Percentiles rank a stretch among this genome's conserved stretches.
phyloP scores from a whole-genome alignment of 2,888 invertebrate genomes.

The Tenthredo scrophulariae region DNA sequence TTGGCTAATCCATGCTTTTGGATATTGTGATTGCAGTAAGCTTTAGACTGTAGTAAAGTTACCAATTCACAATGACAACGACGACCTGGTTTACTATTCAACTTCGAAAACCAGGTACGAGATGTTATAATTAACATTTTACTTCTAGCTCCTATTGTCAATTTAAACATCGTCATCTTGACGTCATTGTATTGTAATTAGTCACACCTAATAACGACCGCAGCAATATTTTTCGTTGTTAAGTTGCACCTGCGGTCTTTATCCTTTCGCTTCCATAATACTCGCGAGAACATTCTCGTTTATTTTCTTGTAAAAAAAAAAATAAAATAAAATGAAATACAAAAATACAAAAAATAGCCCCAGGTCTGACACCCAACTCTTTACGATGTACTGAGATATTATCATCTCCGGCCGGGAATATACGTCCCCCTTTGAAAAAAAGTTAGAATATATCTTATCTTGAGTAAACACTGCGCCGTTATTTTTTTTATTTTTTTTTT shows the following conservation, averaged over 20 bases:
- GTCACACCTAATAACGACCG: conserved; percentile 39
- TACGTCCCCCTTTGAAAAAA: conserved; percentile 19
- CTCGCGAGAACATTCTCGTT: conserved; percentile 6
- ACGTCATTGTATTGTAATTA: conserved; percentile 44
- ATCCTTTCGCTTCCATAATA: not conserved
- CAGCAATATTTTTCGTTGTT: not conserved
- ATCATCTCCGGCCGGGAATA: conserved; percentile 21
- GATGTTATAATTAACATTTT: conserved; percentile 45
- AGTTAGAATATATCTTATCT: conserved; percentile 14
- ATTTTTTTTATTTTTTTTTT: not conserved
- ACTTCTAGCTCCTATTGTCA: not conserved
- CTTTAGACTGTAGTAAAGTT: not conserved
- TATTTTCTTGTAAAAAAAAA: not conserved
- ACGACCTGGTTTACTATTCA: not conserved
- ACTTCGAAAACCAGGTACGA: not conserved
- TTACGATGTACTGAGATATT: conserved; percentile 29
- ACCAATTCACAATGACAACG: not conserved
- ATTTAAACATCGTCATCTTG: conserved; percentile 35
- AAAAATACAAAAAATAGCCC: not conserved
- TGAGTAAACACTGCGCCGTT: conserved; percentile 21
- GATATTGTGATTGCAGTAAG: not conserved
- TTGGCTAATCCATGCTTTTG: not conserved
- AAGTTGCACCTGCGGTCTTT: not conserved
- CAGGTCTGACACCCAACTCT: not conserved
- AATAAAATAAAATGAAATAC: not conserved